Evolutionary conservation across 1,140 invertebrate genomes (phyloP).

Genomic region (Drosophila ercepeae): DNA sequence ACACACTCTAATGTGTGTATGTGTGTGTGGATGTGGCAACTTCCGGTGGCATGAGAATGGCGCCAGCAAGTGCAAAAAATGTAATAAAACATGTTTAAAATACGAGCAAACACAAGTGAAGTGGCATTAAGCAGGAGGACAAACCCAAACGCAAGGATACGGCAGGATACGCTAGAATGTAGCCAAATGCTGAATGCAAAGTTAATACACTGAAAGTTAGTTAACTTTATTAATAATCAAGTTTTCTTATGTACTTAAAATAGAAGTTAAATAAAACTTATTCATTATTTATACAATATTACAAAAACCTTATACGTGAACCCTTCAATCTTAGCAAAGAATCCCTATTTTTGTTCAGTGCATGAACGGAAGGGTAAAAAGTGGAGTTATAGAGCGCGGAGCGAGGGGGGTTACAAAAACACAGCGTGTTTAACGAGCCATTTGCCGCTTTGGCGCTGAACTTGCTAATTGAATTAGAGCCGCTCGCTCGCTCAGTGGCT

Average conservation of each 20-base stretch:
- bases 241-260: no score
- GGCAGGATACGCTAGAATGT: neutral
- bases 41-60: constrained; percentile 73
- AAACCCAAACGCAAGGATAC: constrained; percentile 14
- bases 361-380: neutral
- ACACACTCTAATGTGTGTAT: constrained; percentile 37
- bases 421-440: constrained; percentile 81
- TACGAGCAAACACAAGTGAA: constrained; percentile 63
- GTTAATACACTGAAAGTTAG: constrained; percentile 54
- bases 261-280: neutral
- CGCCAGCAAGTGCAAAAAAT: constrained; percentile 55
- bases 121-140: constrained; percentile 65
- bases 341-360: constrained; percentile 3
- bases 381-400: neutral
- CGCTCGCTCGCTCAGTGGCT: constrained; percentile 45
- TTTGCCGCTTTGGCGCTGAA: constrained; percentile 80
- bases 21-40: constrained; percentile 29
- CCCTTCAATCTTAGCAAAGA: neutral
- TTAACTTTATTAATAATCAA: neutral
- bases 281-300: no score
- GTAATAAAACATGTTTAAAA: constrained; percentile 77
- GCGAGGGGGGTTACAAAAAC: constrained; percentile 38
- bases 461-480: constrained; percentile 79
- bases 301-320: no score
- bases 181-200: constrained; percentile 32